Evolutionary conservation across 2,113 vertebrate species (phyloP), one percentile per base, ranked within the genome.

Genomic region (Pampusana beccarii): DNA sequence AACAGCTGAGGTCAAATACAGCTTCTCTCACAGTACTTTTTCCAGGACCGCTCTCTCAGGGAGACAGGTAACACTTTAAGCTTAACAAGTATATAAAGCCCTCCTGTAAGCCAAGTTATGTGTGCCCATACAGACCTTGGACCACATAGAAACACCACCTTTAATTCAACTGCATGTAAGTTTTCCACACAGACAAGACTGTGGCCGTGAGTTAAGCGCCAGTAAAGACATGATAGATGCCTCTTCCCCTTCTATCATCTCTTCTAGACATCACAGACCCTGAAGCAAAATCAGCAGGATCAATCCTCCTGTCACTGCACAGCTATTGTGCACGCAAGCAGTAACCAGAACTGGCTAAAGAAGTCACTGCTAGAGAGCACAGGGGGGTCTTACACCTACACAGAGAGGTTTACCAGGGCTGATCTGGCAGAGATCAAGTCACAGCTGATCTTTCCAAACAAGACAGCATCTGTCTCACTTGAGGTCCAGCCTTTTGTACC

Each of bases 291-390:
- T 53, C 73, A 84, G 36, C 24, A 86, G 64, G 51, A 77, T 73
- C 57, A 86, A 92, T 71, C 17, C 42, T 71, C 51, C 51, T 4
- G 6, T 56, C 5, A 8, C 28, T 74, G 70, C 7, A 1, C 5
- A 5, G 46, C 3, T 2, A 36, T 82, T 0, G 0, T 36, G 62
- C 48, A 48, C 33, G 1, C 3, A 26, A 72, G 29, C 66, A 62
- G 51, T 61, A 80, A 54, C 15, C n/a, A 77, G 56, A 84, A 13
- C 26, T 71, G 61, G 33, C 61, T 93, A 19, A 84, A 92, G 40
- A 66, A 81, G 61, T 51, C 78, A 69, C 34, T 51, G 48, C 42
- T 69, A 34, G 46, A 72, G 91, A 80, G 70, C 14, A 56, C 58
- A 69, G 18, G 15, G 12, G 13, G 14, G 26, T 51, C 57, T 71